A percentile compares a stretch with the other conserved stretches of the same genome.
Conservation (phyloP, 2,113 vertebrate species). For the Aphyosemion australe region DNA sequence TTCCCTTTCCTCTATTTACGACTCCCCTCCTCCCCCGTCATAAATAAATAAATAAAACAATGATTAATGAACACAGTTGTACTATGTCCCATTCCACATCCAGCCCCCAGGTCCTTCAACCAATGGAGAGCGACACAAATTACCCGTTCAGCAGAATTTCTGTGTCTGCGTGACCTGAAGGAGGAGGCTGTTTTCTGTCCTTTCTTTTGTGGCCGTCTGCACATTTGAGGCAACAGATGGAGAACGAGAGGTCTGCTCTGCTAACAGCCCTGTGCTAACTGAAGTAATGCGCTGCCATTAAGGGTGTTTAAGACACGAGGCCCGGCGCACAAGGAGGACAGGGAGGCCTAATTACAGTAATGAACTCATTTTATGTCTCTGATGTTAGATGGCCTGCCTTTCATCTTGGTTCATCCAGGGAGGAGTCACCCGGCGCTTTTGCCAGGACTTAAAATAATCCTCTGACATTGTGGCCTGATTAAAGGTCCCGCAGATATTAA, state of each 20-base stretch:
- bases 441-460: slow-evolving; percentile 76
- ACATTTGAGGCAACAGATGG: slow-evolving; percentile 61
- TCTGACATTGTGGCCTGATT: slow-evolving; percentile 76
- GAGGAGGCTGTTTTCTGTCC: slow-evolving; percentile 61
- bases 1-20: slow-evolving; percentile 45
- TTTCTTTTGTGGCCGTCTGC: slow-evolving; percentile 42
- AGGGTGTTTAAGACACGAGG: slow-evolving; percentile 69
- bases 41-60: slow-evolving; percentile 24
- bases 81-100: slow-evolving; percentile 43
- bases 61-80: slow-evolving; percentile 71
- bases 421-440: slow-evolving; percentile 49
- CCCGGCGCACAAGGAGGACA: slow-evolving; percentile 41
- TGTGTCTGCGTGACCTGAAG: slow-evolving; percentile 51
- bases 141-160: slow-evolving; percentile 65
- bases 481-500: slow-evolving; percentile 64
- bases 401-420: slow-evolving; percentile 63
- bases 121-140: slow-evolving; percentile 42
- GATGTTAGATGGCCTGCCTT: slow-evolving; percentile 56
- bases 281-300: slow-evolving; percentile 69
- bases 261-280: slow-evolving; percentile 65
- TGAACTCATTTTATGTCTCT: slow-evolving; percentile 72
- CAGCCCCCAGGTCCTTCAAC: slow-evolving; percentile 13
- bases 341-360: slow-evolving; percentile 74
- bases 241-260: slow-evolving; percentile 56
- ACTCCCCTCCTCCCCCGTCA: slow-evolving; percentile 54